Evolutionary conservation across 2,888 invertebrate genomes (phyloP), one percentile per base, ranked within the genome.

Genomic region (Anthophora plumipes): DNA sequence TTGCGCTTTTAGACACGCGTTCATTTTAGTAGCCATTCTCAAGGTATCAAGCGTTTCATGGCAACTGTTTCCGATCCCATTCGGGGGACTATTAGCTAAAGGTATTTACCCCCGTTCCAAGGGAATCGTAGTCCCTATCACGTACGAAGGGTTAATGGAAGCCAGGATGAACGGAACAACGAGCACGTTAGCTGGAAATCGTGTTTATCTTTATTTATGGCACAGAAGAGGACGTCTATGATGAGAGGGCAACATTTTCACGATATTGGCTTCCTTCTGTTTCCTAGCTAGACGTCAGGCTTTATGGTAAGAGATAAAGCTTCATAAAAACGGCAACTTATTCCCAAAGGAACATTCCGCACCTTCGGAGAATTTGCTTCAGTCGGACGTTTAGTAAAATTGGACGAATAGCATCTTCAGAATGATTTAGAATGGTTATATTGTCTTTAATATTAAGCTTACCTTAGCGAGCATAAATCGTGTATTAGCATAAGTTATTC

Each of bases 141-240:
- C 86, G 77, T 85, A 77, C 81, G 67, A 63, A 69, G 67, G 61
- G 73, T 82, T 85, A 85, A 85, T 83, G 85, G 80, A 68, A 64
- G 52, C 41, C 59, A 17, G 69, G 69, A 82, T 76, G 80, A 84
- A 77, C 73, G 63, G 59, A 76, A 82, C 64, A 74, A 73, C 48
- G 76, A 41, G 25, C 61, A 52, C 60, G 75, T 86, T 80, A 73
- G 59, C 59, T 43, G n/a, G 72, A 70, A 59, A 76, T 76, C 79
- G 82, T 82, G 74, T 80, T 80, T 52, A 48, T 55, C 46, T 52
- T 75, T 86, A 77, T 86, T 86, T 83, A 86, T 71, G 74, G 59
- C 43, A 20, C 31, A 54, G 50, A 43, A 39, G 17, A 50, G 64
- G 66, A 64, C 31, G 46, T 37, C 55, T 41, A 61, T 69, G 75